Base-by-base conservation (phyloP, 2,888 invertebrate species). In the Drosophila planitibia region DNA sequence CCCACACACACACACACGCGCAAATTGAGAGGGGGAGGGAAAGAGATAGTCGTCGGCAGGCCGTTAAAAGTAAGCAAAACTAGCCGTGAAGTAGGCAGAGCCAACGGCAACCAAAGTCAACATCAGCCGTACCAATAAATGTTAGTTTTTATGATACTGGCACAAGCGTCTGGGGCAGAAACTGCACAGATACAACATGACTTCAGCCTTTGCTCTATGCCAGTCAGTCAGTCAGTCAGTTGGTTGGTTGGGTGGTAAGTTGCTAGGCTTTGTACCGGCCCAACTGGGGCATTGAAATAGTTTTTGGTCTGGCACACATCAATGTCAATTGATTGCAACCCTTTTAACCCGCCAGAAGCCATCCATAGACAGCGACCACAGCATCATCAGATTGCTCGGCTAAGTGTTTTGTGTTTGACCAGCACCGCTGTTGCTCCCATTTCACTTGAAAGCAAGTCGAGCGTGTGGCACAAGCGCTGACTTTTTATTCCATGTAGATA, bases 251-350 rank as follows among this genome's bases (percentile, higher is more conserved):
- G 49, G 22, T 51, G 54, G 19, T 19, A 41, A 41, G 39, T 10
- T 54, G 22, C 22, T 22, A 22, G 32, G 32, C 22, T 44, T 37
- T 39, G 39, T 28, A 10, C 12, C n/a, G n/a, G 32, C 74, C 73
- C 89, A 55, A 79, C 79, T 69, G 60, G 76, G 79, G 77, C 70
- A 78, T 86, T 76, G 82, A 72, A 80, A 91, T 90, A 91, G 89
- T 91, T 91, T 87, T 85, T 85, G 91, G 91, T 90, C 91, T 85
- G 81, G 76, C 91, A 81, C 76, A 88, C 91, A 87, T 91, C 90
- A 90, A 87, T 87, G 91, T 87, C 86, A 91, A 91, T 87, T 91
- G 86, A 91, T 91, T 85, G 83, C 90, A 86, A 89, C 80, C 85
- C 90, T 90, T 90, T 87, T 64, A 62, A 35, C 33, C 54, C 59